Percentiles rank a stretch among this genome's conserved stretches.
phyloP scores from a whole-genome alignment of 2,888 invertebrate species.

The Leptarthrus brevirostris region DNA sequence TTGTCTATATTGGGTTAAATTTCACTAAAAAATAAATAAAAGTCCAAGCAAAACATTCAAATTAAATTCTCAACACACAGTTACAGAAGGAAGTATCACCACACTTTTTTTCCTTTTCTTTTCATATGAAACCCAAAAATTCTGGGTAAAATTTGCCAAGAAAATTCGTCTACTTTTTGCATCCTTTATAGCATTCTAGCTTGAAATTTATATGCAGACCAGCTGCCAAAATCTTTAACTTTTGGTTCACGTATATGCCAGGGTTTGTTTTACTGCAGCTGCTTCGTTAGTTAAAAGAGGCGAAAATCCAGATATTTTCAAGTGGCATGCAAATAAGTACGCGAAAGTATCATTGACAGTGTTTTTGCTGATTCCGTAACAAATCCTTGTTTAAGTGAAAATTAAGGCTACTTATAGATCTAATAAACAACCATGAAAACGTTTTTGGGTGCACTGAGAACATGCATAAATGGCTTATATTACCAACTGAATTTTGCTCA shows the following conservation, averaged over 20 bases:
- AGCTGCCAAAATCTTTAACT: slow-evolving; percentile 41
- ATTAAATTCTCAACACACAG: too few relatives aligned
- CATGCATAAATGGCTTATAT: too few relatives aligned
- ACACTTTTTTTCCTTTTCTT: neutral
- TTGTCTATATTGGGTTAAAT: too few relatives aligned
- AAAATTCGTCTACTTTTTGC: slow-evolving; percentile 33
- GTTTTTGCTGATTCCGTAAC: slow-evolving; percentile 8
- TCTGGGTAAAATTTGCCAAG: slow-evolving; percentile 16
- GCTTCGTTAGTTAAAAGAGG: slow-evolving; percentile 19
- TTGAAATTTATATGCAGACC: slow-evolving; percentile 38
- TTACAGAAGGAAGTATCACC: too few relatives aligned
- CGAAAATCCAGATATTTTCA: neutral
- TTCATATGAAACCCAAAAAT: neutral
- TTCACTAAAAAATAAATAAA: too few relatives aligned
- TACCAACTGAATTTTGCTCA: too few relatives aligned
- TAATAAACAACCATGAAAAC: too few relatives aligned
- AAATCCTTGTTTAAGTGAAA: slow-evolving; percentile 30
- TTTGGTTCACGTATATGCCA: slow-evolving; percentile 25
- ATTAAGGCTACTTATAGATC: neutral
- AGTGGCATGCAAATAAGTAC: slow-evolving; percentile 20
- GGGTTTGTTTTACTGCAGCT: slow-evolving; percentile 1
- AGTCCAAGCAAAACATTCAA: too few relatives aligned
- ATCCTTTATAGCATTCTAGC: slow-evolving; percentile 16
- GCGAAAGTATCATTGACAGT: neutral
- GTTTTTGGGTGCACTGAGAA: too few relatives aligned